Conservation (phyloP, 2,888 invertebrate species). For the Cryptocheilus praepositus region DNA sequence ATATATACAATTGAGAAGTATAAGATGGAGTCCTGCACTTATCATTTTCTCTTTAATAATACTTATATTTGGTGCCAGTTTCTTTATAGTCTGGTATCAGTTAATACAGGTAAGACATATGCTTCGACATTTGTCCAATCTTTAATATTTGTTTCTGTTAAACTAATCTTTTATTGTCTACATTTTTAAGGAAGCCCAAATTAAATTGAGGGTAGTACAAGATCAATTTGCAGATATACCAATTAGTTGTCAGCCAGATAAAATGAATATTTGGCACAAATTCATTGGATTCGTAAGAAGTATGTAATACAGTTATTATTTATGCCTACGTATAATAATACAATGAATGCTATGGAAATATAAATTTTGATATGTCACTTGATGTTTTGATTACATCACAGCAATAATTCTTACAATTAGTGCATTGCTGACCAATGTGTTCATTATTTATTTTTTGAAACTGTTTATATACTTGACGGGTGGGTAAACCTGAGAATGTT, state of each 20-base stretch:
- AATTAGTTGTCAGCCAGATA: constrained; percentile 56
- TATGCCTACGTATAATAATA: too few species aligned
- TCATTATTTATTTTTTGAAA: too few species aligned
- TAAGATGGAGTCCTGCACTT: constrained; percentile 8
- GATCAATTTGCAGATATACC: constrained; percentile 55
- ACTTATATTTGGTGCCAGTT: constrained; percentile 54
- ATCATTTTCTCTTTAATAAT: constrained; percentile 33
- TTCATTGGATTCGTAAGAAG: constrained; percentile 11
- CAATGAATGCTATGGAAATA: too few species aligned
- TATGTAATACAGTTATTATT: neutral
- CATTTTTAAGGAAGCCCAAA: constrained; percentile 60
- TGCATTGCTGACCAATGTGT: too few species aligned
- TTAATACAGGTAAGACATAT: constrained; percentile 57
- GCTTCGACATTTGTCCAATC: too few species aligned
- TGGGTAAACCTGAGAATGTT: too few species aligned
- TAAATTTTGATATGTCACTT: too few species aligned
- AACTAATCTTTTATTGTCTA: neutral
- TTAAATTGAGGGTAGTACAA: constrained; percentile 55
- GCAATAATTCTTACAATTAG: too few species aligned
- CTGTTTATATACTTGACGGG: too few species aligned
- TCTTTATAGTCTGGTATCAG: constrained; percentile 62
- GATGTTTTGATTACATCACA: too few species aligned
- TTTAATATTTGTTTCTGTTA: too few species aligned
- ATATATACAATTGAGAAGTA: too few species aligned
- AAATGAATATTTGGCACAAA: constrained; percentile 53